These are phyloP conservation scores for Brachionus paranguensis DNA, from an alignment of 1,140 invertebrate genomes.

Conservation along the genomic window DNA sequence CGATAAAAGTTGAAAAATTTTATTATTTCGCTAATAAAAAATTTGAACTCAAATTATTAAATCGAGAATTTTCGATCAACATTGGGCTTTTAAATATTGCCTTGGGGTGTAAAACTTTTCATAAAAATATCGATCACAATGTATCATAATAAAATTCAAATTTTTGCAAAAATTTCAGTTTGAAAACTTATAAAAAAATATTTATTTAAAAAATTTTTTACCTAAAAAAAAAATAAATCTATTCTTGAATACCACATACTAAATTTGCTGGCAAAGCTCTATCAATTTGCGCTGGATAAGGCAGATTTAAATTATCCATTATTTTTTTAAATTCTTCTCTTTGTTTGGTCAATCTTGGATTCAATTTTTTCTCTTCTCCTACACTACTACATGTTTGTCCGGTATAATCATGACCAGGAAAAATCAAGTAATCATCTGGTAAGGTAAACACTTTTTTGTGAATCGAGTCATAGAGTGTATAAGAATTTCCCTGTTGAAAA, in stretches of 20 bases:
- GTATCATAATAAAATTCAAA: neutral
- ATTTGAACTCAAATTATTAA: no score
- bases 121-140: no score
- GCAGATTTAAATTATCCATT: conserved; percentile 86
- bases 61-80: no score
- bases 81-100: no score
- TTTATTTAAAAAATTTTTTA: no score
- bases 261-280: conserved; percentile 78
- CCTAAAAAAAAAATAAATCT: neutral
- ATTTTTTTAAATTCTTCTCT: conserved; percentile 79
- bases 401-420: conserved; percentile 92
- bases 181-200: neutral
- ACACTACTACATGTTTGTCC: conserved; percentile 68
- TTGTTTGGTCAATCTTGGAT: conserved; percentile 79
- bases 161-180: neutral
- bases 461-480: conserved; percentile 77
- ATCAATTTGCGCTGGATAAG: conserved; percentile 93
- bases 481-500: conserved; percentile 63
- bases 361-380: conserved; percentile 80
- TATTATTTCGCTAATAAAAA: no score
- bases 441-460: conserved; percentile 80
- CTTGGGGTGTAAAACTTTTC: no score
- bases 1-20: neutral
- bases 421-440: conserved; percentile 74
- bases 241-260: conserved; percentile 70